These are phyloP conservation scores for Hyles lineata DNA, from an alignment of 2,888 invertebrate genomes.

Conservation along the genomic window DNA sequence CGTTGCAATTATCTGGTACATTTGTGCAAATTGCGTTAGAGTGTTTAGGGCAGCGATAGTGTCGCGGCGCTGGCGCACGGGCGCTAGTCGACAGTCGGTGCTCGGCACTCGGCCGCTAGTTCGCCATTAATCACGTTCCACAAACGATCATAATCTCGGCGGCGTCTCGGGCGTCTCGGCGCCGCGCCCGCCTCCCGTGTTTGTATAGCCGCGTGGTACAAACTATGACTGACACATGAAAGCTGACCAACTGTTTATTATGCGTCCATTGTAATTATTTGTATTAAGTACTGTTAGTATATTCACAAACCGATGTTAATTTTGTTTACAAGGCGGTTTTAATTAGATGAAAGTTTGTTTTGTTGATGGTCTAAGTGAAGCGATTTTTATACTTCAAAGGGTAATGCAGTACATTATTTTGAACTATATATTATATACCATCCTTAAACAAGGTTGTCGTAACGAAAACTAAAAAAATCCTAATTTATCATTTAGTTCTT, in stretches of 20 bases:
- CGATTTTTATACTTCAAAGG: not conserved
- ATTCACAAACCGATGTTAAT: not conserved
- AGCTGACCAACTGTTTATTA: conserved; percentile 28
- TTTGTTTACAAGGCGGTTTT: not conserved
- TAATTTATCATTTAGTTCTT: no score
- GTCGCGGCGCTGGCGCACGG: conserved; percentile 51
- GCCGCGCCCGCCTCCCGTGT: conserved; percentile 72
- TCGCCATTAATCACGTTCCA: conserved; percentile 77
- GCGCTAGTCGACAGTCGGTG: conserved; percentile 51
- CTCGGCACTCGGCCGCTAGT: conserved; percentile 53
- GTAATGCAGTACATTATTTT: not conserved
- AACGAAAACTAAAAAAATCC: no score
- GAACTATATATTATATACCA: no score
- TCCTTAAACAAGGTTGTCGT: no score
- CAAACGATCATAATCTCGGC: conserved; percentile 76
- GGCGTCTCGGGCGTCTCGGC: conserved; percentile 53
- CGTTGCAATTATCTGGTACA: not conserved
- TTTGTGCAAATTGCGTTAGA: conserved; percentile 5
- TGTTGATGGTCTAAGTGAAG: not conserved
- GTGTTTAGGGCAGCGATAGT: not conserved
- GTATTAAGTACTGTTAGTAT: conserved; percentile 4
- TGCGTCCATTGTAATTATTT: conserved; percentile 1
- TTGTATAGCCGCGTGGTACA: conserved; percentile 77
- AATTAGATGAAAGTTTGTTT: conserved; percentile 4
- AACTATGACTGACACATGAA: conserved; percentile 45